Percentiles rank a stretch among this genome's conserved stretches.
Evolutionary conservation across 2,888 invertebrate genomes (phyloP).

Genomic region (Endotricha flammealis): DNA sequence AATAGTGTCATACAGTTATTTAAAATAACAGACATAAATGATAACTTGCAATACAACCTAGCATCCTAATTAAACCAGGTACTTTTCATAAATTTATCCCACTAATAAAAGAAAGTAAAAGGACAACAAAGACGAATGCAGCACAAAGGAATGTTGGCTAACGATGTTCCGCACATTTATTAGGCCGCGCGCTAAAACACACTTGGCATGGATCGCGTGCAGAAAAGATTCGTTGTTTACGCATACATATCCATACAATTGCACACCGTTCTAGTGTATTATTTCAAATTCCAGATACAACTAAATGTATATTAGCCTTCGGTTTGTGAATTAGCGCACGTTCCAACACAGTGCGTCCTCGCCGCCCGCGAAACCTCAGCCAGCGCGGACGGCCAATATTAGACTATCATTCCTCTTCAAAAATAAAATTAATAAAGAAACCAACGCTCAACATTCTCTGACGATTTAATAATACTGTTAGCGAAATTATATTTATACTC

Average conservation of each 20-base stretch:
- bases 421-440: conserved; percentile 8
- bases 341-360: conserved; percentile 26
- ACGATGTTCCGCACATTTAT: too few species aligned
- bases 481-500: conserved; percentile 38
- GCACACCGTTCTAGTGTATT: too few species aligned
- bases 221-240: too few species aligned
- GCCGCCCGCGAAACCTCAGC: conserved; percentile 1
- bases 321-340: too few species aligned
- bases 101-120: conserved; percentile 56
- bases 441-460: conserved; percentile 22
- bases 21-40: conserved; percentile 77
- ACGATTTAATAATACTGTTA: conserved; percentile 58
- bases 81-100: conserved; percentile 73
- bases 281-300: too few species aligned
- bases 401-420: conserved; percentile 14
- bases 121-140: conserved; percentile 67
- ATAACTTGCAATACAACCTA: conserved; percentile 77
- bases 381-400: conserved; percentile 2
- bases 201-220: too few species aligned
- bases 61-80: conserved; percentile 78
- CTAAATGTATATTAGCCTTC: too few species aligned
- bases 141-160: conserved; percentile 77
- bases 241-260: too few species aligned
- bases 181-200: too few species aligned
- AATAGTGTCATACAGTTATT: conserved; percentile 78